Evolutionary conservation across 1,140 invertebrate species (phyloP).

Genomic region (Drosophila ambigua): DNA sequence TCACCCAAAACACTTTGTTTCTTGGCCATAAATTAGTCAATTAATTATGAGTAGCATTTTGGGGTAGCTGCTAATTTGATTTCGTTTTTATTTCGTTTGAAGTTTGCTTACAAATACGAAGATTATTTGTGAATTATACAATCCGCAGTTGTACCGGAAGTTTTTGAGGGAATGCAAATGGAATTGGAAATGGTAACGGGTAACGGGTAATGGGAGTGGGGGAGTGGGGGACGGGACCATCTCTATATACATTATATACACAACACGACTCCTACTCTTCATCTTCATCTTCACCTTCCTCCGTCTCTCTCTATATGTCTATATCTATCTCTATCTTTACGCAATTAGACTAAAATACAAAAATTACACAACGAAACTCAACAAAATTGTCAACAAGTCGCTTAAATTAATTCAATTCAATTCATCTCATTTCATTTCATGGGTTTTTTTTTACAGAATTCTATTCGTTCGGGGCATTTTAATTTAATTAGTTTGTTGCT

Average conservation of each 20-base stretch:
- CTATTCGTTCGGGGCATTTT: constrained; percentile 33
- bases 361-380: constrained; percentile 73
- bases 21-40: constrained; percentile 30
- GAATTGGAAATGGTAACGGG: background rate
- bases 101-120: constrained; percentile 65
- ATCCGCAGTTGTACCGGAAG: constrained; percentile 28
- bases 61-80: constrained; percentile 43
- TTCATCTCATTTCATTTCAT: constrained; percentile 10
- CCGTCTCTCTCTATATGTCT: constrained; percentile 4
- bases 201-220: constrained; percentile 22
- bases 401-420: constrained; percentile 63
- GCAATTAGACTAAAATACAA: constrained; percentile 71
- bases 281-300: background rate
- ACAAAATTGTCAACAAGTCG: constrained; percentile 74
- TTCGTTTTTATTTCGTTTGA: constrained; percentile 67
- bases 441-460: constrained; percentile 25
- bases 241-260: constrained; percentile 80
- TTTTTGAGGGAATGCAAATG: constrained; percentile 25
- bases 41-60: constrained; percentile 39
- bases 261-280: constrained; percentile 34
- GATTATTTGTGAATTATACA: constrained; percentile 78
- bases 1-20: constrained; percentile 59
- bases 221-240: constrained; percentile 29
- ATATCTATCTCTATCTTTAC: constrained; percentile 12
- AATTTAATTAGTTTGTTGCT: constrained; percentile 62